Base-by-base conservation (phyloP, 2,113 vertebrate genomes). In the Syngnathoides biaculeatus region DNA sequence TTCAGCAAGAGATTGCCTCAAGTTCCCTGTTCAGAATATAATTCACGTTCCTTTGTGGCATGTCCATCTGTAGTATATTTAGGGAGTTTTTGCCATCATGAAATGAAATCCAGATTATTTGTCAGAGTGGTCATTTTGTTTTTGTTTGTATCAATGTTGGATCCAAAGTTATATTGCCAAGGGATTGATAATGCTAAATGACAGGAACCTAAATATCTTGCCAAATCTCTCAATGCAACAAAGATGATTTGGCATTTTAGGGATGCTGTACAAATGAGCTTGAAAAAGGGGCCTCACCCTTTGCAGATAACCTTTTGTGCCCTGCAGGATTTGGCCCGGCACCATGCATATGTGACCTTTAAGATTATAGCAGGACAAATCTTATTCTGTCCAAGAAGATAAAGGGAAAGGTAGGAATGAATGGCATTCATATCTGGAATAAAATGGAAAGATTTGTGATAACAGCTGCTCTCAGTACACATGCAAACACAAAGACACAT, bases 1-100 rank as follows among this genome's bases (percentile, higher is more conserved):
- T n/a, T 50, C 48, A 50, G 48, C 19, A 20, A n/a, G 20, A 1
- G 45, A 47, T 47, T 47, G 4, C 45, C 45, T 47, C 45, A 3
- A 50, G n/a, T 10, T 9, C 48, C 20, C 48, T 8, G 17, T 50
- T 50, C 2, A 10, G 9, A 50, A 22, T 50, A 20, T 10, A 9
- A 22, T 10, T 22, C 2, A 50, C 15, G 15, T 19, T 47, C 45
- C 17, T 6, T 17, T 2, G 45, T 47, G 15, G 5, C 20, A n/a
- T 50, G 48, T 10, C 48, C 20, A 7, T 8, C 3, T n/a, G n/a
- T 50, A 50, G n/a, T 3, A 10, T 10, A 8, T 43, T 65, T 82
- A 86, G 84, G 71, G 87, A 79, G 81, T 71, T 55, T 72, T 78
- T 27, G 56, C 79, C 84, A 85, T 87, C 77, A 39, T 64, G 71